Evolutionary conservation across 1,140 invertebrate genomes (phyloP), one percentile per base, ranked within the genome.

Genomic region (Drosophila pruinosa): DNA sequence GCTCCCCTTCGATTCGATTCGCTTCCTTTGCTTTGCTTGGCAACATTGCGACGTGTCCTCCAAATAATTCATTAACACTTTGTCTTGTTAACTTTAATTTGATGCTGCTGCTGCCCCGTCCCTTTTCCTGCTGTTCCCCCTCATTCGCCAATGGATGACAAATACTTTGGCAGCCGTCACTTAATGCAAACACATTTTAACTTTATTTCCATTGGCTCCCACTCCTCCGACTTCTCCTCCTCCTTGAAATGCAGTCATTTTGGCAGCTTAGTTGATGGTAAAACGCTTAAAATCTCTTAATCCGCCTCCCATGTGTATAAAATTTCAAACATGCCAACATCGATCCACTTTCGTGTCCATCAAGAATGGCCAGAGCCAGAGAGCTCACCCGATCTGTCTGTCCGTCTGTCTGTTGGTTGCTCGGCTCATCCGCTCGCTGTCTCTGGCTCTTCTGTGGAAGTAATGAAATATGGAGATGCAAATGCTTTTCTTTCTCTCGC

Each of bases 1-100:
- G 17, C 28, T 38, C 28, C 26, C 31, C 8, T 59, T 54, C 38
- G 56, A 38, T 58, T 14, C 64, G 50, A 62, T 57, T 28, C 36
- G 34, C 52, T 61, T 71, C 38, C 54, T n/a, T 69, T 75, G 53
- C 57, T 81, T 58, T 58, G 43, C 69, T 38, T 65, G 59, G 63
- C 54, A 71, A 71, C 83, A 88, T 88, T 81, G 78, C 78, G 56
- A 76, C 75, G 73, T 89, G 83, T 89, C 83, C 83, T 89, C 76
- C 85, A 89, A 89, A 89, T 89, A 89, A 89, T 89, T 89, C 83
- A 89, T 89, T 89, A 89, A 89, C 83, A 89, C 83, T 89, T 88
- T 83, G 75, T 83, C 79, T 78, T 83, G 75, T 89, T 88, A 89
- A 83, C 64, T 89, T 89, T 83, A 78, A 82, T 79, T 83, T 76